Evolutionary conservation across 1,140 invertebrate genomes (phyloP).

Genomic region (Temnothorax longispinosus): DNA sequence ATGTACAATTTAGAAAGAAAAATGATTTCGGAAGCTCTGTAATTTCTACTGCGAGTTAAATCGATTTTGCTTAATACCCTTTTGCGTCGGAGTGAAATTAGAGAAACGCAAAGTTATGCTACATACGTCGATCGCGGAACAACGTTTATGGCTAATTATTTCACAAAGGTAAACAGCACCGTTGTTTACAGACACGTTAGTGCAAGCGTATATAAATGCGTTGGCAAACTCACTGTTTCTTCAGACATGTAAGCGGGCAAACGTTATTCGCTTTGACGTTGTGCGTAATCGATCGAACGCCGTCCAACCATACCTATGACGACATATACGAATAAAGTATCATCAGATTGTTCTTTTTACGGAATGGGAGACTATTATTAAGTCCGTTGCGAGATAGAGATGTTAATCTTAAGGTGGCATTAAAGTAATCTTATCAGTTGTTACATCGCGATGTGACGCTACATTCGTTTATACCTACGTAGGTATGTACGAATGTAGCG

Average conservation of each 20-base stretch:
- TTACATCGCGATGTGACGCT: neutral
- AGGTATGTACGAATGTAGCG: no score
- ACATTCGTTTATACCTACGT: neutral
- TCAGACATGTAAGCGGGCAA: conserved; percentile 99
- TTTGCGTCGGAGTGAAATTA: conserved; percentile 5
- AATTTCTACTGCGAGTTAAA: neutral
- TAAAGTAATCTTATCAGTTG: neutral
- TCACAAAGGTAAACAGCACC: conserved; percentile 4
- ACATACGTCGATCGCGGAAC: neutral
- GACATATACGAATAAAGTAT: conserved; percentile 58
- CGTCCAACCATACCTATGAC: conserved; percentile 95
- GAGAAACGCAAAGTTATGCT: neutral
- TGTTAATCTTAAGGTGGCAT: neutral
- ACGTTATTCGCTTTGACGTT: conserved; percentile 99
- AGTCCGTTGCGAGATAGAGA: neutral
- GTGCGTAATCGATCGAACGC: conserved; percentile 97
- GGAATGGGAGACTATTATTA: neutral
- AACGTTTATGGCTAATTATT: conserved; percentile 60
- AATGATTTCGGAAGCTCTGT: neutral
- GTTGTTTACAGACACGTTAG: conserved; percentile 39
- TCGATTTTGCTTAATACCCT: neutral
- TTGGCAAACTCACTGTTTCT: conserved; percentile 97
- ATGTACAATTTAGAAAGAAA: neutral
- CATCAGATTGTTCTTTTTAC: conserved; percentile 43
- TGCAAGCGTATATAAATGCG: conserved; percentile 60